These are phyloP conservation scores for Nyleta sp. DNA, from an alignment of 2,888 invertebrate genomes.

Conservation along the genomic window DNA sequence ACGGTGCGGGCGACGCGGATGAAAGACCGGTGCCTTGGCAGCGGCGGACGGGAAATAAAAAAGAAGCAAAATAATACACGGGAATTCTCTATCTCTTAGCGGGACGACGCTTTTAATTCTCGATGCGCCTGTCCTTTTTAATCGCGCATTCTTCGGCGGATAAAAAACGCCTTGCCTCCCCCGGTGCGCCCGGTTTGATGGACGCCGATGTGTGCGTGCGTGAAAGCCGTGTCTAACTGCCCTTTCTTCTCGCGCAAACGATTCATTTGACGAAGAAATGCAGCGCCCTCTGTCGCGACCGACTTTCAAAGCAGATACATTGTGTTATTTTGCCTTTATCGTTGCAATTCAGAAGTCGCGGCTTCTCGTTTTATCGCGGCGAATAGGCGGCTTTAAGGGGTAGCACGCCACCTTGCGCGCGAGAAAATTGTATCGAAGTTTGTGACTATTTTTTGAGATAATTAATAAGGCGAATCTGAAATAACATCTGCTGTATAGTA, in stretches of 20 bases:
- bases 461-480: no score
- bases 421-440: no score
- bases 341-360: constrained; percentile 12
- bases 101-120: constrained; percentile 75
- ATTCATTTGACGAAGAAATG: constrained; percentile 50
- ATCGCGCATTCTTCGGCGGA: constrained; percentile 68
- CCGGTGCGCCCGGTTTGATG: constrained; percentile 36
- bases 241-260: constrained; percentile 48
- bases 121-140: constrained; percentile 72
- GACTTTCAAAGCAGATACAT: constrained; percentile 32
- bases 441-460: no score
- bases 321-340: constrained; percentile 30
- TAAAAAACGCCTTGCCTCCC: constrained; percentile 52
- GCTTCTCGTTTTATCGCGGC: constrained; percentile 16
- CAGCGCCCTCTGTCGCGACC: constrained; percentile 8
- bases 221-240: constrained; percentile 30
- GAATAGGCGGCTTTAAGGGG: constrained; percentile 25
- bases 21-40: constrained; percentile 39
- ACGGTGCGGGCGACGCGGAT: constrained; percentile 28
- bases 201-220: constrained; percentile 13
- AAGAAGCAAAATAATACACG: not conserved
- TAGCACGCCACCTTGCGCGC: no score
- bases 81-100: constrained; percentile 74
- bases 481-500: no score
- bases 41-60: constrained; percentile 60